These are phyloP conservation scores for Odontophorus gujanensis DNA, from an alignment of 2,113 vertebrate species.

Conservation along the genomic window DNA sequence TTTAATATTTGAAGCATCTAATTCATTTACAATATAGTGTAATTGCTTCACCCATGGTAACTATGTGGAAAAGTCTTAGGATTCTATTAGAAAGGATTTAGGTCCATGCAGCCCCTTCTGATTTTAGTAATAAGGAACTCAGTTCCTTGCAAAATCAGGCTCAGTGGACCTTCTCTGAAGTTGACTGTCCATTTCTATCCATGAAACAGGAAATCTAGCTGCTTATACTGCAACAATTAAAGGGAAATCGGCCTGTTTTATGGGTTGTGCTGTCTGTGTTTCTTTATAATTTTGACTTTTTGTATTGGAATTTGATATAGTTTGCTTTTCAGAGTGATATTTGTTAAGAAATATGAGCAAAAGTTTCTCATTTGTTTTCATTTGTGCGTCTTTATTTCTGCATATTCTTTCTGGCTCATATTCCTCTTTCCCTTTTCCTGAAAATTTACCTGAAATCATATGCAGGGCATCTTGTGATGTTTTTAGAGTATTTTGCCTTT, in stretches of 20 bases:
- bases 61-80: neutral
- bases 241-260: neutral
- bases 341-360: neutral
- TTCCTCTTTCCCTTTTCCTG: neutral
- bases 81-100: neutral
- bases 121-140: neutral
- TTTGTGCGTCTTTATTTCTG: neutral
- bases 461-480: neutral
- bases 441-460: neutral
- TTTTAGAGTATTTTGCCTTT: neutral
- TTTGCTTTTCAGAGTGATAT: neutral
- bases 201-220: neutral
- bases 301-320: neutral
- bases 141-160: neutral
- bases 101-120: neutral
- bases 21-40: neutral
- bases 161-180: neutral
- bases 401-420: neutral
- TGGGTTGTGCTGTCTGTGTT: neutral
- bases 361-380: neutral
- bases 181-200: neutral
- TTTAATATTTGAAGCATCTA: neutral
- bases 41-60: neutral
- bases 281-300: neutral
- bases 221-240: neutral